Evolutionary conservation across 2,113 vertebrate genomes (phyloP).

Genomic region (Alligator sinensis): DNA sequence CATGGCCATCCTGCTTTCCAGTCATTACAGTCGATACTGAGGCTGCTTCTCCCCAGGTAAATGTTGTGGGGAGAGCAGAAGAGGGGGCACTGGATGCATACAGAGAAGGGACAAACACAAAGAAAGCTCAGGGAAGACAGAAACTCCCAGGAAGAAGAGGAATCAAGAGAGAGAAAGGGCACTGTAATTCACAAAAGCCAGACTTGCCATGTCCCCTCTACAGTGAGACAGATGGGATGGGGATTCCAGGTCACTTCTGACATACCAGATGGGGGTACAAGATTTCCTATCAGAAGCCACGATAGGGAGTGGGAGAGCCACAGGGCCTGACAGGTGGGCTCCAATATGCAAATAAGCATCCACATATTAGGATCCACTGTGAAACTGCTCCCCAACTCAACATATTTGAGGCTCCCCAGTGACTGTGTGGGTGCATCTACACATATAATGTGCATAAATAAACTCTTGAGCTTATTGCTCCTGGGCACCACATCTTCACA

Average conservation of each 20-base stretch:
- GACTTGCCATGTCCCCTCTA: background rate
- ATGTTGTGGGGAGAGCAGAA: background rate
- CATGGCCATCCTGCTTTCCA: background rate
- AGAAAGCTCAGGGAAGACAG: background rate
- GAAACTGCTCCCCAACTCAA: background rate
- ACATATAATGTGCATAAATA: background rate
- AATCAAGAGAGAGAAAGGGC: background rate
- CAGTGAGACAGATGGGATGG: background rate
- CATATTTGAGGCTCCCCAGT: background rate
- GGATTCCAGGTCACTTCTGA: background rate
- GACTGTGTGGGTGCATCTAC: background rate
- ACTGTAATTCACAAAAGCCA: too few species aligned
- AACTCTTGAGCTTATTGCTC: background rate
- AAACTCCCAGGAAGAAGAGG: background rate
- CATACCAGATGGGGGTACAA: background rate
- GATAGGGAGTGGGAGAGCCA: background rate
- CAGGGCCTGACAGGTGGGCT: background rate
- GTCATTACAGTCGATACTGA: background rate
- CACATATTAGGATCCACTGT: accelerated
- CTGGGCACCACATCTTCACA: background rate
- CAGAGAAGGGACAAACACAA: background rate
- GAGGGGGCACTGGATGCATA: background rate
- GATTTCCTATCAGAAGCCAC: background rate
- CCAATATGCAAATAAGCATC: accelerated
- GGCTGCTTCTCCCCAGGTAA: background rate